Conservation (phyloP, 1,140 invertebrate species). For the Limonius californicus region DNA sequence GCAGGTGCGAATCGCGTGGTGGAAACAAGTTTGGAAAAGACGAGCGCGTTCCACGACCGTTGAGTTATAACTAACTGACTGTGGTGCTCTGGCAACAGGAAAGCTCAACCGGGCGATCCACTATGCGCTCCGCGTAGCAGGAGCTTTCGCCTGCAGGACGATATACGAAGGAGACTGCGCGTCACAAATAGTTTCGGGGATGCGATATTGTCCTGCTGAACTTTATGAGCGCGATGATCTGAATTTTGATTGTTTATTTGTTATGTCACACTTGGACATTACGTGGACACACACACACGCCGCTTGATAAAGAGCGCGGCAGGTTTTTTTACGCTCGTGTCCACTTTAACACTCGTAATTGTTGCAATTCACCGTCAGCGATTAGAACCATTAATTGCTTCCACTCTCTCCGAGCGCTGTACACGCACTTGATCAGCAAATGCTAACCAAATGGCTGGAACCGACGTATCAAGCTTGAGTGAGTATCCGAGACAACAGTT, state of each 20-base stretch:
- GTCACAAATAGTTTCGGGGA: not conserved
- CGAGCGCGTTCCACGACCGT: not conserved
- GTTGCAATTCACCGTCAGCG: too few species aligned
- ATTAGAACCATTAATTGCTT: too few species aligned
- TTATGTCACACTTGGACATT: too few species aligned
- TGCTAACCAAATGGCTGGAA: too few species aligned
- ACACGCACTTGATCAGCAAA: too few species aligned
- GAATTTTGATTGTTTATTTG: constrained; percentile 6
- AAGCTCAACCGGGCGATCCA: constrained; percentile 1
- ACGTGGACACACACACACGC: too few species aligned
- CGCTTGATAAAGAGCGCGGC: too few species aligned
- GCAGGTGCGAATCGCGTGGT: constrained; percentile 3
- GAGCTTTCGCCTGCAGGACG: constrained; percentile 8
- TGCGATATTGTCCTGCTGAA: constrained; percentile 9
- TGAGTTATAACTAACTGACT: constrained; percentile 6
- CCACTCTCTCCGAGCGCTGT: too few species aligned
- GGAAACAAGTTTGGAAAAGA: not conserved
- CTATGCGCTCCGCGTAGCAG: constrained; percentile 3
- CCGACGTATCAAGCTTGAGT: too few species aligned
- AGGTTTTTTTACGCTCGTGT: too few species aligned
- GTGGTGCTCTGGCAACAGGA: not conserved
- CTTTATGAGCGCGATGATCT: constrained; percentile 1
- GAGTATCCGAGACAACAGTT: too few species aligned
- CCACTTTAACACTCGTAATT: too few species aligned
- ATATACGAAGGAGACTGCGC: not conserved